Evolutionary conservation across 2,113 vertebrate species (phyloP).

Genomic region (Phodopus roborovskii): DNA sequence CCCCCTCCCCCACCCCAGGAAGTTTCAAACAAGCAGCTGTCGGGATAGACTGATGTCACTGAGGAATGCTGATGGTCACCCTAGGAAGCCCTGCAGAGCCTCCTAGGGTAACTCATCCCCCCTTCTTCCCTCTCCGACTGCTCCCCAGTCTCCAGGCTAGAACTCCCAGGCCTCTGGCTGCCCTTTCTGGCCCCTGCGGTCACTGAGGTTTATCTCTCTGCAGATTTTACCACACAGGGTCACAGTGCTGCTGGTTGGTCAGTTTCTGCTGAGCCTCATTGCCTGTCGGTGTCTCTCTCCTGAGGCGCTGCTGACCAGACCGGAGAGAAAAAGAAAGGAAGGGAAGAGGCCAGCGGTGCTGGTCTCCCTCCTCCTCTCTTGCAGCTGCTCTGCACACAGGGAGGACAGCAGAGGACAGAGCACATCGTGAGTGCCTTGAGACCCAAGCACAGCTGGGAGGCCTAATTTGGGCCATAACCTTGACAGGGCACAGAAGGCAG

Average conservation of each 20-base stretch:
- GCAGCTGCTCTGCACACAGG: background rate
- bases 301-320: no score
- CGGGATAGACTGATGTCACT: background rate
- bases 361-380: background rate
- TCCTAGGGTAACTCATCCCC: background rate
- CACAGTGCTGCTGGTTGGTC: background rate
- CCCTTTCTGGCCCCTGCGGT: background rate
- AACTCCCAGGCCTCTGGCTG: background rate
- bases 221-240: background rate
- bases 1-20: background rate
- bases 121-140: no score
- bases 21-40: background rate
- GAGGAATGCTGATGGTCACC: no score
- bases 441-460: conserved; percentile 65
- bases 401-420: background rate
- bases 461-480: conserved; percentile 50
- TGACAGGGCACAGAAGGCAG: background rate
- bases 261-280: background rate
- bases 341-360: background rate
- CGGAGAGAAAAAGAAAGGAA: background rate
- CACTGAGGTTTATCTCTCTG: background rate
- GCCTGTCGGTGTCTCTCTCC: background rate
- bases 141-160: background rate
- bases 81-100: background rate
- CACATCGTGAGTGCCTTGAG: background rate